phyloP scores from a whole-genome alignment of 2,113 vertebrate genomes.

The Tyrannus savana region DNA sequence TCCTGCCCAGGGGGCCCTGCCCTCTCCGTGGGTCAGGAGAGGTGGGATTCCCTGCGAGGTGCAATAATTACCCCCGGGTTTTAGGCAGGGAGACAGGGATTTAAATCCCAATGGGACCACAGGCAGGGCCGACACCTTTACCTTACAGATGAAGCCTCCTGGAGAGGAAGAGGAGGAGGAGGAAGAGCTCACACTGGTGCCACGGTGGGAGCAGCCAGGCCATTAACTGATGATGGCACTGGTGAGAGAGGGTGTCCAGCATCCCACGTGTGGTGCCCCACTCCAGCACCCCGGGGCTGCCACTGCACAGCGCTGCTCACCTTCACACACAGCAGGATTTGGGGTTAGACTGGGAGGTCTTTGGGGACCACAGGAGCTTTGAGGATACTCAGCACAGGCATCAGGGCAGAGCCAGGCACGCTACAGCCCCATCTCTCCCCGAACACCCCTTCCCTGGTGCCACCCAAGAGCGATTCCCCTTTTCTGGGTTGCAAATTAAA shows the following conservation, averaged over 20 bases:
- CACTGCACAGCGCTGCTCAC: accelerated
- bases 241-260: accelerated
- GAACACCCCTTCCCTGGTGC: neutral
- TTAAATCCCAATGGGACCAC: neutral
- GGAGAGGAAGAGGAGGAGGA: neutral
- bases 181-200: neutral
- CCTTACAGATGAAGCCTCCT: accelerated
- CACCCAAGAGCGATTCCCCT: neutral
- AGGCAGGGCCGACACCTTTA: neutral
- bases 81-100: accelerated
- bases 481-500: neutral
- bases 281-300: accelerated
- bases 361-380: neutral
- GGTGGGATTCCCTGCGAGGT: accelerated
- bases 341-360: neutral
- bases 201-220: neutral
- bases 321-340: accelerated
- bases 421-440: too few species aligned
- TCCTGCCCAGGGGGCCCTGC: accelerated
- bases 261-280: accelerated
- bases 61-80: accelerated
- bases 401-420: neutral
- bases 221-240: neutral
- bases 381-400: accelerated
- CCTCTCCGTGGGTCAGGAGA: accelerated